These are phyloP conservation scores for Dendronephthya gigantea DNA, from an alignment of 64 coral and sea anemone species.

Conservation along the genomic window DNA sequence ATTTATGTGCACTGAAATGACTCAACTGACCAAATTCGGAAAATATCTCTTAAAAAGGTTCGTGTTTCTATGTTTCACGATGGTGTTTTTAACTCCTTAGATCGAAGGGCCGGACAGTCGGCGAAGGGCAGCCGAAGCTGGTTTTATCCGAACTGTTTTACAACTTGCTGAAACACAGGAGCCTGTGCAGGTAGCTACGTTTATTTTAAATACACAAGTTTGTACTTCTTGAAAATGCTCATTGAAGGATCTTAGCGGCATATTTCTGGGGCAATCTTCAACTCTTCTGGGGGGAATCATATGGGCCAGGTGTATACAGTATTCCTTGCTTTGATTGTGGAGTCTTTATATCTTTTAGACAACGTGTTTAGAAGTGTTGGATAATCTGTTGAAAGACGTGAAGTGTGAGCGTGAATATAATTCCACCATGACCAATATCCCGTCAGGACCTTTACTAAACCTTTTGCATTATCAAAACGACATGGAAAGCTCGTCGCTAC, in stretches of 20 bases:
- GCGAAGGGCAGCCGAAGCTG: conserved; percentile 76
- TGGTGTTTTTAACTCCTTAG: too few relatives aligned
- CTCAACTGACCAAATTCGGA: too few relatives aligned
- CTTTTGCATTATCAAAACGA: conserved; percentile 31
- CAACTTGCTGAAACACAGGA: conserved; percentile 73
- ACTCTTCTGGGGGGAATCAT: too few relatives aligned
- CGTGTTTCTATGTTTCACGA: too few relatives aligned
- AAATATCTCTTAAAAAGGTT: background rate
- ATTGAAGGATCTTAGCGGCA: too few relatives aligned
- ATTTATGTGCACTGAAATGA: too few relatives aligned
- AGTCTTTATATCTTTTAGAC: conserved; percentile 36
- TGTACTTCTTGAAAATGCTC: too few relatives aligned
- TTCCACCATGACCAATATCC: conserved; percentile 70
- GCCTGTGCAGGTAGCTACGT: conserved; percentile 45
- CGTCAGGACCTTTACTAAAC: conserved; percentile 56
- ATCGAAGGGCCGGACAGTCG: conserved; percentile 91
- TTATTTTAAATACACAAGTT: too few relatives aligned
- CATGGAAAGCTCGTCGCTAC: background rate
- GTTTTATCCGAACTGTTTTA: conserved; percentile 82
- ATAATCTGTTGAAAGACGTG: conserved; percentile 78
- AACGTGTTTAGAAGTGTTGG: conserved; percentile 79
- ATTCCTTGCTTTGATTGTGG: too few relatives aligned
- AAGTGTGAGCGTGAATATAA: conserved; percentile 87
- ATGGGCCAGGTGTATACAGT: too few relatives aligned
- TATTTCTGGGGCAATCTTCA: too few relatives aligned